phyloP scores from a whole-genome alignment of 2,888 invertebrate species.

The Eledona agricola region DNA sequence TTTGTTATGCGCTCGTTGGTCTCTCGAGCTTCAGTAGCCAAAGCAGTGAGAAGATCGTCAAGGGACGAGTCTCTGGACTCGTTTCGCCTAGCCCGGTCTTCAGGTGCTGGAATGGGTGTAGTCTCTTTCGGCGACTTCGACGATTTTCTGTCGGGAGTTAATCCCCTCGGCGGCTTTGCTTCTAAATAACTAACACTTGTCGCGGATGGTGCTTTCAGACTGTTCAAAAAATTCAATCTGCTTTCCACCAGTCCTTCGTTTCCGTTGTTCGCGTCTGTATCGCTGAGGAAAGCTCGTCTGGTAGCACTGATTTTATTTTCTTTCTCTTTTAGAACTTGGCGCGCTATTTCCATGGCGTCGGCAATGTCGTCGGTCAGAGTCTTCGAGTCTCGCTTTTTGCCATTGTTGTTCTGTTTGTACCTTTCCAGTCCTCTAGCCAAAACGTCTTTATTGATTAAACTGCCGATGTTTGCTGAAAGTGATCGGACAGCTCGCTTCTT shows the following conservation, averaged over 20 bases:
- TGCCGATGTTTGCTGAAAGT: slow-evolving; percentile 84
- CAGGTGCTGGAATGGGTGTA: slow-evolving; percentile 49
- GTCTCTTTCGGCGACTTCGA: slow-evolving; percentile 51
- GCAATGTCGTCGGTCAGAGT: slow-evolving; percentile 57
- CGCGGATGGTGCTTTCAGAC: slow-evolving; percentile 45
- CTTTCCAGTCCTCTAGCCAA: slow-evolving; percentile 52
- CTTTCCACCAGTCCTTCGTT: slow-evolving; percentile 59
- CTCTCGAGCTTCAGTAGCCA: slow-evolving; percentile 79
- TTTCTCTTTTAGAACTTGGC: slow-evolving; percentile 60
- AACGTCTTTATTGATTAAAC: slow-evolving; percentile 73
- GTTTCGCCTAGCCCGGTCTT: slow-evolving; percentile 35
- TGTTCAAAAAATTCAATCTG: slow-evolving; percentile 56
- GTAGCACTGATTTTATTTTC: slow-evolving; percentile 57
- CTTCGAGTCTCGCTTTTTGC: slow-evolving; percentile 48
- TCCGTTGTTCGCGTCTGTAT: slow-evolving; percentile 54
- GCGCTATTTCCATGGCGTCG: slow-evolving; percentile 62
- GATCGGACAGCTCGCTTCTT: slow-evolving; percentile 85
- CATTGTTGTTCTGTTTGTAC: slow-evolving; percentile 41
- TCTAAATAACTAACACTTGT: slow-evolving; percentile 42
- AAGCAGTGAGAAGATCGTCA: slow-evolving; percentile 76
- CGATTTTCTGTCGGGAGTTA: slow-evolving; percentile 49
- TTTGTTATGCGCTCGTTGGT: slow-evolving; percentile 73
- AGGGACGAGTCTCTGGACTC: slow-evolving; percentile 59
- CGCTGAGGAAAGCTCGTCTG: slow-evolving; percentile 59
- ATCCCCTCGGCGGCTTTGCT: slow-evolving; percentile 53